A percentile compares a stretch with the other conserved stretches of the same genome.
These are phyloP conservation scores for Acipenser ruthenus DNA, from an alignment of 2,797 vertebrate species.

Conservation along the genomic window DNA sequence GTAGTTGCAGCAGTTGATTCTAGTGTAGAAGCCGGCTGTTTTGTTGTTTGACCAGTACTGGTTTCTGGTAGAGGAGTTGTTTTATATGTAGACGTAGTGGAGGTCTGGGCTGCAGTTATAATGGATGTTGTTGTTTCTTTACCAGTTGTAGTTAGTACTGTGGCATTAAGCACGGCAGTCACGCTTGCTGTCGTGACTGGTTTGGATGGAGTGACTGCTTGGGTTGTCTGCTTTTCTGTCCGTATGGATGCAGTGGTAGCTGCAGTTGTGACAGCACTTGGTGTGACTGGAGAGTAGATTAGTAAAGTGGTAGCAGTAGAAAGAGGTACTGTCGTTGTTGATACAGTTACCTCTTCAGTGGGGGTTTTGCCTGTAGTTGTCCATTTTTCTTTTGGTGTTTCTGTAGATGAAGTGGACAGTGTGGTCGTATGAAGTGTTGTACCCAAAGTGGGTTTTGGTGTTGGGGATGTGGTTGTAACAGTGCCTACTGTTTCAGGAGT, in stretches of 20 bases:
- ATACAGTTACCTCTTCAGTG: constrained; percentile 25
- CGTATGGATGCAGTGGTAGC: not conserved
- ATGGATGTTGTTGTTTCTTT: constrained; percentile 14
- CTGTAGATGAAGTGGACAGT: constrained; percentile 9
- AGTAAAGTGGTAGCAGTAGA: constrained; percentile 15
- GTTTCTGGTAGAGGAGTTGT: constrained; percentile 7
- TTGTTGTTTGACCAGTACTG: constrained; percentile 6
- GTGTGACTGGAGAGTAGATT: not conserved
- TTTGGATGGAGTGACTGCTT: not conserved
- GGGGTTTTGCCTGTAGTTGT: constrained; percentile 19
- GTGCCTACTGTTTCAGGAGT: constrained; percentile 39
- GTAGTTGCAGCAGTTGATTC: constrained; percentile 22
- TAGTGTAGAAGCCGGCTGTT: constrained; percentile 1
- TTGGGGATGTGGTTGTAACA: constrained; percentile 25
- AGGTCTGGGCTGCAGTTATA: constrained; percentile 22
- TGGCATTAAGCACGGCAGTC: not conserved
- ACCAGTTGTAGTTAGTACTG: constrained; percentile 5
- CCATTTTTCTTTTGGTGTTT: constrained; percentile 9
- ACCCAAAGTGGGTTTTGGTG: constrained; percentile 18
- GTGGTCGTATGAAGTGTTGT: constrained; percentile 22
- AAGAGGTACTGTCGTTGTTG: constrained; percentile 31
- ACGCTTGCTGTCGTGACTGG: not conserved
- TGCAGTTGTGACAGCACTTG: constrained; percentile 10
- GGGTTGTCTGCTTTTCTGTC: not conserved
- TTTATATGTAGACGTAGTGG: not conserved